Percentiles rank a stretch among this genome's conserved stretches.
Evolutionary conservation across 2,113 vertebrate species (phyloP).

Genomic region (Gallinago jamesoni): DNA sequence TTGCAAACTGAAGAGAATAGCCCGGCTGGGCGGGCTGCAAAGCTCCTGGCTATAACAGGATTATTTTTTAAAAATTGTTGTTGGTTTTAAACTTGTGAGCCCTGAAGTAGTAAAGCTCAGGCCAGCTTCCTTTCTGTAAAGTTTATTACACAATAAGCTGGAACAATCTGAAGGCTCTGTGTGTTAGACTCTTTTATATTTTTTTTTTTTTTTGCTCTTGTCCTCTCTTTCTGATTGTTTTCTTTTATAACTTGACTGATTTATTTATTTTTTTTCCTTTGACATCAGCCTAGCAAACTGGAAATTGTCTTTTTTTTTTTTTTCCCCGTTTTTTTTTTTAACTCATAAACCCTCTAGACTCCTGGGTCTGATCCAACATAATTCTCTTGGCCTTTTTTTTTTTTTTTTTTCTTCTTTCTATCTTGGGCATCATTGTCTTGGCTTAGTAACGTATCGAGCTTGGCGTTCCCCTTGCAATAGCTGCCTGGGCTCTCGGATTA

Average conservation of each 20-base stretch:
- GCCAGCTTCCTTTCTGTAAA: background rate
- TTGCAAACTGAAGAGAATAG: background rate
- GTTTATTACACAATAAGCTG: conserved; percentile 17
- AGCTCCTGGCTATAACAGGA: background rate
- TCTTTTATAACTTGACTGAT: conserved; percentile 20
- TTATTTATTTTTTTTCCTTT: background rate
- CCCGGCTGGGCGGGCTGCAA: background rate
- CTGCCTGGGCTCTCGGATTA: background rate
- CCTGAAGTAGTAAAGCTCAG: background rate
- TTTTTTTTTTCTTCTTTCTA: background rate
- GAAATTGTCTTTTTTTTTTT: background rate
- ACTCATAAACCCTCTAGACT: background rate
- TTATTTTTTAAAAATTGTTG: background rate
- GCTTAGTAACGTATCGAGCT: background rate
- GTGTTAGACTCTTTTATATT: background rate
- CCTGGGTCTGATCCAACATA: background rate
- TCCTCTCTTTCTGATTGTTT: background rate
- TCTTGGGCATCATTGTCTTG: background rate
- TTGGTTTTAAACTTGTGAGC: background rate
- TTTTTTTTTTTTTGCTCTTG: background rate
- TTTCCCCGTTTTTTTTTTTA: background rate
- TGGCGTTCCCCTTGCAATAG: background rate
- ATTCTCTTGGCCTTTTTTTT: background rate
- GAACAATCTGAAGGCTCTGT: background rate
- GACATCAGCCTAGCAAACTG: background rate